Evolutionary conservation across 2,113 vertebrate species (phyloP).

Genomic region (Apteryx owenii): DNA sequence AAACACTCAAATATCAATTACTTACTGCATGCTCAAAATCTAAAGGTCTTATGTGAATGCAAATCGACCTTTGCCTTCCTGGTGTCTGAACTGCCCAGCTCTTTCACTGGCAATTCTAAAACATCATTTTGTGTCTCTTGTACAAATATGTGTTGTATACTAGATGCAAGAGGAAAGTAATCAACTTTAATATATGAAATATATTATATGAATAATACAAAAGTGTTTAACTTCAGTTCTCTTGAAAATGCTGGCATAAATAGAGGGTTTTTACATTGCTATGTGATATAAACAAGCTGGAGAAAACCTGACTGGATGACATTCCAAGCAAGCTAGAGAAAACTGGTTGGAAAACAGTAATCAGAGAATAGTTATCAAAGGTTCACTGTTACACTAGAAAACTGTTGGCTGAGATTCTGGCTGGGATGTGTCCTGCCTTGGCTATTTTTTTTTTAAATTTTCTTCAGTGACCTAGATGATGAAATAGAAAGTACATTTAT

Average conservation of each 20-base stretch:
- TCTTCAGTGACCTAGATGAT: background rate
- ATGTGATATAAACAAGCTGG: background rate
- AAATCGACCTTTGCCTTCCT: background rate
- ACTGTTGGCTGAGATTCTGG: background rate
- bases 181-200: background rate
- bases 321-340: background rate
- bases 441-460: background rate
- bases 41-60: background rate
- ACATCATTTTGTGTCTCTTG: background rate
- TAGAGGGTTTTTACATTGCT: background rate
- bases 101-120: background rate
- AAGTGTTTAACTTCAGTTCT: background rate
- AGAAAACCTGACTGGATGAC: background rate
- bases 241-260: background rate
- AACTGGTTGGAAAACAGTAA: background rate
- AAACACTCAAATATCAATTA: background rate
- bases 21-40: background rate
- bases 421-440: background rate
- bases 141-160: background rate
- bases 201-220: background rate
- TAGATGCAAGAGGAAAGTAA: background rate
- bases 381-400: background rate
- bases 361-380: background rate
- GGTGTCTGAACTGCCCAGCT: background rate
- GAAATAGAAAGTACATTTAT: background rate